These are phyloP conservation scores for Drosophila hydei DNA, from an alignment of 1,140 invertebrate species.

Conservation along the genomic window DNA sequence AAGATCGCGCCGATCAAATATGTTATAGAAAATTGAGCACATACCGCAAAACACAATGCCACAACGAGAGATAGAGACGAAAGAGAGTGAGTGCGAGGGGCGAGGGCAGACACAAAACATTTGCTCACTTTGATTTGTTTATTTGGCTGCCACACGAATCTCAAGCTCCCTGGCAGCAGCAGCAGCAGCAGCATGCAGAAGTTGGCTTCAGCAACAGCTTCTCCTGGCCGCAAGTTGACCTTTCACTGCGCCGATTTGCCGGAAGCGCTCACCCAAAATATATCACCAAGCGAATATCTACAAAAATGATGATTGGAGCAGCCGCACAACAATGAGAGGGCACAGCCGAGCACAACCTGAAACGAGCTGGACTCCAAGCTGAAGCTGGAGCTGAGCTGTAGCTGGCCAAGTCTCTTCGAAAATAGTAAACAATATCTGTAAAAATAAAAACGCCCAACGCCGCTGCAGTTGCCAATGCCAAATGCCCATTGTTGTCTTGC, in stretches of 20 bases:
- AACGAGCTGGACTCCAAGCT: constrained; percentile 11
- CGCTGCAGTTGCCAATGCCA: constrained; percentile 58
- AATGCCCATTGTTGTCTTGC: constrained; percentile 75
- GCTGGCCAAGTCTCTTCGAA: constrained; percentile 19
- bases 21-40: constrained; percentile 81
- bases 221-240: constrained; percentile 74
- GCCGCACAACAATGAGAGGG: constrained; percentile 52
- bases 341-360: constrained; percentile 37
- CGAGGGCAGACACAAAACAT: constrained; percentile 36
- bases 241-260: constrained; percentile 75
- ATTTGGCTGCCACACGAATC: constrained; percentile 73
- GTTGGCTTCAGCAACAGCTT: constrained; percentile 50
- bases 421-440: constrained; percentile 80
- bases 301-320: constrained; percentile 60
- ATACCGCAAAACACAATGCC: constrained; percentile 66
- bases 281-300: constrained; percentile 81
- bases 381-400: constrained; percentile 17
- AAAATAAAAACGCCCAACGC: constrained; percentile 82
- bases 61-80: constrained; percentile 8
- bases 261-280: constrained; percentile 80
- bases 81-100: neutral
- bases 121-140: constrained; percentile 81
- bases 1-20: constrained; percentile 77
- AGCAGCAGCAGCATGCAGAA: constrained; percentile 50
- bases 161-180: constrained; percentile 65